phyloP scores from a whole-genome alignment of 2,113 vertebrate species.

The Caranx melampygus region DNA sequence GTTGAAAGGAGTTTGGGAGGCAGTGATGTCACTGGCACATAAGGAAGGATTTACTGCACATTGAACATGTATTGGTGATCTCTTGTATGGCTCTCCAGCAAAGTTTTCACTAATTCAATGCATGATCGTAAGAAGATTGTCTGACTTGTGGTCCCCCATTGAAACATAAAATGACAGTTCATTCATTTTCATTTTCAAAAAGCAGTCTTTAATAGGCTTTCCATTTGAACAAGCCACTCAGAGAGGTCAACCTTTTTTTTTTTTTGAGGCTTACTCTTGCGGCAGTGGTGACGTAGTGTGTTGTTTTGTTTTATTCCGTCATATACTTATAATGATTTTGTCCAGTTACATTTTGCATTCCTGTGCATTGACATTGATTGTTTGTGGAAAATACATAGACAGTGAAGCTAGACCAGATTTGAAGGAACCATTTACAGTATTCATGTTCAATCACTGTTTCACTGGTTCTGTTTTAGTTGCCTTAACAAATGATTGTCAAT shows the following conservation, averaged over 20 bases:
- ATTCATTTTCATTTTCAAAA: conserved; percentile 40
- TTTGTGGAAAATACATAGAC: conserved; percentile 51
- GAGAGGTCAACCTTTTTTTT: conserved; percentile 32
- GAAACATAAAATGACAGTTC: conserved; percentile 43
- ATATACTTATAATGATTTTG: conserved; percentile 45
- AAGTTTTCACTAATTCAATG: conserved; percentile 56
- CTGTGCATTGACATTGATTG: conserved; percentile 65
- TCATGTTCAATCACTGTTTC: conserved; percentile 57
- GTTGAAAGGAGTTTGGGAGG: conserved; percentile 55
- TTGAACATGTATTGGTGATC: conserved; percentile 48
- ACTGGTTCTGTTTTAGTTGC: conserved; percentile 37
- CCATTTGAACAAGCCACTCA: conserved; percentile 50
- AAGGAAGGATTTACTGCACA: conserved; percentile 62
- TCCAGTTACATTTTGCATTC: conserved; percentile 78
- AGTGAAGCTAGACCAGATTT: conserved; percentile 50
- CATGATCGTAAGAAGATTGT: conserved; percentile 54
- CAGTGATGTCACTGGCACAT: conserved; percentile 74
- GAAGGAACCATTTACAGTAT: conserved; percentile 75
- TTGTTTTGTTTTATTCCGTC: conserved; percentile 48
- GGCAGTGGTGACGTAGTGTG: conserved; percentile 45
- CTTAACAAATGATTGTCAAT: conserved; percentile 37
- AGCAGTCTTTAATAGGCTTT: conserved; percentile 49
- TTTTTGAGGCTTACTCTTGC: conserved; percentile 38
- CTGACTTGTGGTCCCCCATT: conserved; percentile 46
- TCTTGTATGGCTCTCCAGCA: conserved; percentile 54